phyloP scores from a whole-genome alignment of 2,888 invertebrate genomes.

The Poecilobothrus nobilitatus region DNA sequence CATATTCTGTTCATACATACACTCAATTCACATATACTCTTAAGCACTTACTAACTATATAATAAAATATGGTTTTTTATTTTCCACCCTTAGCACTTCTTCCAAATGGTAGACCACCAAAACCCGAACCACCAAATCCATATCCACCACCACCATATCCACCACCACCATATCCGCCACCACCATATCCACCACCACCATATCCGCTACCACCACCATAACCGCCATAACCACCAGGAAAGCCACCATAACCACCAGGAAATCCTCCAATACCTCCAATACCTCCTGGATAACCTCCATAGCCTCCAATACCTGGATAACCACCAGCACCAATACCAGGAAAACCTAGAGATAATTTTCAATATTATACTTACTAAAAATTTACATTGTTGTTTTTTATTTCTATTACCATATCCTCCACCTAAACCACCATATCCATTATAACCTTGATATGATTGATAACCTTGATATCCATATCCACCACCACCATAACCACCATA shows the following conservation, averaged over 20 bases:
- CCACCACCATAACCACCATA: slow-evolving; percentile 8
- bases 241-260: not conserved
- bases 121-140: not conserved
- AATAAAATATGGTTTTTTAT: not conserved
- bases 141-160: not conserved
- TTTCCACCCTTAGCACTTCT: not conserved
- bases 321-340: not conserved
- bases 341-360: no score
- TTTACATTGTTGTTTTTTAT: no score
- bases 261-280: no score
- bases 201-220: slow-evolving; percentile 20
- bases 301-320: no score
- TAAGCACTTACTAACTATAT: no score
- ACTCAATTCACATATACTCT: not conserved
- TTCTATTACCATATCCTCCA: slow-evolving; percentile 21
- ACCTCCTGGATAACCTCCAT: slow-evolving; percentile 3
- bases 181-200: slow-evolving; percentile 23
- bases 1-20: not conserved
- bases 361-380: no score
- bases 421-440: not conserved
- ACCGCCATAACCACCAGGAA: not conserved
- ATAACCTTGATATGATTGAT: not conserved
- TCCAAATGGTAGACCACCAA: not conserved
- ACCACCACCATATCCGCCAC: not conserved
- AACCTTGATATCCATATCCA: not conserved